Conservation (phyloP, 2,113 vertebrate genomes). For the Deroptyus accipitrinus region DNA sequence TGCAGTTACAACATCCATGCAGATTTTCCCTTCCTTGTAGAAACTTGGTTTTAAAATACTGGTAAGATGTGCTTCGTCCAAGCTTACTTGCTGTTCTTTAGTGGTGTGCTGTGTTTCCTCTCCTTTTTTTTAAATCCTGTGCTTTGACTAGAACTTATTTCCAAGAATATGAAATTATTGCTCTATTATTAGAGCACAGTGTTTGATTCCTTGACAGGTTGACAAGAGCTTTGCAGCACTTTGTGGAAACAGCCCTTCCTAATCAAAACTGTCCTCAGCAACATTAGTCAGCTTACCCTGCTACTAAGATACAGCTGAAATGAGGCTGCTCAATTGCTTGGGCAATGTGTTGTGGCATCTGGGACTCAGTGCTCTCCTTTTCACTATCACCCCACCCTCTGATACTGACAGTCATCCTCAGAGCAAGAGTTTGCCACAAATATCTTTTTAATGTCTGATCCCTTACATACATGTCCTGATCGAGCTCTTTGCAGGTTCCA, state of each 20-base stretch:
- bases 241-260: background rate
- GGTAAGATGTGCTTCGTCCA: background rate
- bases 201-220: constrained; percentile 36
- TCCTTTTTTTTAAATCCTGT: background rate
- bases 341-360: background rate
- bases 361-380: background rate
- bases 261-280: background rate
- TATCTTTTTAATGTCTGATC: background rate
- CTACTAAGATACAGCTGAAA: background rate
- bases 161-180: background rate
- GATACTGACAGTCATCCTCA: background rate
- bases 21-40: constrained; percentile 4
- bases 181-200: constrained; percentile 20
- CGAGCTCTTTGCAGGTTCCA: background rate
- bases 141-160: constrained; percentile 25
- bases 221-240: constrained; percentile 1
- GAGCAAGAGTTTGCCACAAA: background rate
- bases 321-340: background rate
- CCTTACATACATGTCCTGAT: fast-evolving
- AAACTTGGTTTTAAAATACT: constrained; percentile 14
- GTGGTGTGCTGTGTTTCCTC: background rate
- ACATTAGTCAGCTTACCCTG: background rate
- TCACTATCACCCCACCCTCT: background rate
- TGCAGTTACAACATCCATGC: background rate
- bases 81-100: background rate